A percentile compares a stretch with the other conserved stretches of the same genome.
phyloP scores from a whole-genome alignment of 1,140 invertebrate genomes.

The Trachymyrmex septentrionalis region DNA sequence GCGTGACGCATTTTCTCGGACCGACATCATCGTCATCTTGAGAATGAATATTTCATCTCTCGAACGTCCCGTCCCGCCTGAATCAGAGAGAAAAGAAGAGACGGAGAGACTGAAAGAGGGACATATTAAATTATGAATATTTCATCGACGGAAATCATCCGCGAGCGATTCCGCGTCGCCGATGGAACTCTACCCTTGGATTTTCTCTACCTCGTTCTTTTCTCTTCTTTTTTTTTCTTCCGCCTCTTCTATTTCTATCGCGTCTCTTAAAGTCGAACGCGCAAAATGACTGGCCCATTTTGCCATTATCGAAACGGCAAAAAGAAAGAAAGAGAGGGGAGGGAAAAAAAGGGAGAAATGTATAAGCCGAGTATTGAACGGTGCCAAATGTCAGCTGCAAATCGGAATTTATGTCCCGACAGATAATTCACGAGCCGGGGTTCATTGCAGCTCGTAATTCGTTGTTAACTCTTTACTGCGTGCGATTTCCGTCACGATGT shows the following conservation, averaged over 20 bases:
- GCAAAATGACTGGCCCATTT: slow-evolving; percentile 56
- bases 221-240: not conserved
- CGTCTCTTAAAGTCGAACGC: slow-evolving; percentile 48
- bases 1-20: slow-evolving; percentile 28
- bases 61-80: not conserved
- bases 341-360: slow-evolving; percentile 7
- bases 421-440: slow-evolving; percentile 39
- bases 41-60: slow-evolving; percentile 53
- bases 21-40: slow-evolving; percentile 43
- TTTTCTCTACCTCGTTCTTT: slow-evolving; percentile 29
- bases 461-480: slow-evolving; percentile 53
- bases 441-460: slow-evolving; percentile 51
- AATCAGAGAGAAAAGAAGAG: slow-evolving; percentile 12
- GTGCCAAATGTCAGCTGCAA: slow-evolving; percentile 47
- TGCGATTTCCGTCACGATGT: slow-evolving; percentile 24
- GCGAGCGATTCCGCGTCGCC: slow-evolving; percentile 48
- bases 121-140: slow-evolving; percentile 61
- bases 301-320: slow-evolving; percentile 25
- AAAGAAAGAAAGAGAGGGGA: not conserved
- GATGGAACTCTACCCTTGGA: slow-evolving; percentile 20
- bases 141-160: slow-evolving; percentile 57
- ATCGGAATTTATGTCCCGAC: slow-evolving; percentile 50
- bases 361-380: slow-evolving; percentile 49
- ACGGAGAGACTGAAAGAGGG: not conserved
- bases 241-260: not conserved